Conservation (phyloP, 2,797 vertebrate genomes). For the Taenioides sp. region DNA sequence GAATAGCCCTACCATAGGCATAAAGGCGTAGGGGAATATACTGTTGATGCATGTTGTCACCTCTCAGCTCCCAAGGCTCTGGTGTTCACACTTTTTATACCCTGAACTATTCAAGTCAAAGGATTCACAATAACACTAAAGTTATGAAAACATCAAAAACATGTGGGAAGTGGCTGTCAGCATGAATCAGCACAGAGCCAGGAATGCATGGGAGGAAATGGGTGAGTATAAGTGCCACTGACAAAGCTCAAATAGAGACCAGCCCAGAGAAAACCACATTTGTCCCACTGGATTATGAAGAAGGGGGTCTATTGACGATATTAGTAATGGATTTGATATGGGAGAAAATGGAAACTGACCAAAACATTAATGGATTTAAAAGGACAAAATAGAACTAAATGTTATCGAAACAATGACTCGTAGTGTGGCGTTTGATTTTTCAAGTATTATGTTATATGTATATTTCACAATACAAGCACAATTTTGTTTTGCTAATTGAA, state of each 20-base stretch:
- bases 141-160: conserved; percentile 10
- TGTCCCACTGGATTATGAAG: conserved; percentile 2
- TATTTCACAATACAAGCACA: background rate
- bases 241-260: conserved; percentile 9
- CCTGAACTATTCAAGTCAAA: background rate
- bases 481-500: background rate
- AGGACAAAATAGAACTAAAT: background rate
- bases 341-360: background rate
- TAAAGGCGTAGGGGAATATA: conserved; percentile 33
- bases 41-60: conserved; percentile 30
- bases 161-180: conserved; percentile 10
- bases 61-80: background rate
- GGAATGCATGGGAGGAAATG: conserved; percentile 8
- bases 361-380: background rate
- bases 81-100: background rate
- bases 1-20: conserved; percentile 52
- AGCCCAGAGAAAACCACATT: conserved; percentile 5
- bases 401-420: background rate
- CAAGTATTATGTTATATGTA: background rate
- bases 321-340: conserved; percentile 2
- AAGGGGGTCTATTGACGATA: background rate
- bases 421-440: background rate
- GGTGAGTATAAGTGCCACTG: conserved; percentile 5
- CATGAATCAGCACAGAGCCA: conserved; percentile 7
- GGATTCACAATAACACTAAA: conserved; percentile 7